Evolutionary conservation across 30 jellyfish, hydroid and myxozoan species (phyloP), one percentile per base, ranked within the genome.

Genomic region (Cassiopea andromeda): DNA sequence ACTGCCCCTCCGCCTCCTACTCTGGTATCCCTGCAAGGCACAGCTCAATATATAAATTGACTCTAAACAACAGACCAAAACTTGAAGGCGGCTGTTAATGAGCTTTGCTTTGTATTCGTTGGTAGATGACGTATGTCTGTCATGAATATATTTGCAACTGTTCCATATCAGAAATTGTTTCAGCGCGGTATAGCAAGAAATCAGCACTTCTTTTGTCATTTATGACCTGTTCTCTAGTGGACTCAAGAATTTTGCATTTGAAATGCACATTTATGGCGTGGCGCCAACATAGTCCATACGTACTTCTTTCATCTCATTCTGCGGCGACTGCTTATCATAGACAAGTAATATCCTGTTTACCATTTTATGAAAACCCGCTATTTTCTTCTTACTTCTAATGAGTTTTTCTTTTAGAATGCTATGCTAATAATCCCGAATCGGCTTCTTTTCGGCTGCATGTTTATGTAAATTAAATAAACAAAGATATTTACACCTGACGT

Each of bases 361-460:
- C 43, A 3, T 5, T 43, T n/a, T 43, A 43, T 1, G 54, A 70
- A 70, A n/a, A 43, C n/a, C 57, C 79, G 54, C 79, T 70, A 2
- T 57, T 76, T 9, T 76, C 70, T 8, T 59, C 19, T 73, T 10
- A 14, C 59, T 70, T 50, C 50, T 78, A 48, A 78, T 48, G 87
- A 70, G 15, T 78, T 70, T 78, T 70, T 3, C 5, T 44, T 17
- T 17, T 2, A 43, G 27, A 2, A 10, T 44, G 54, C 60, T 44
- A 78, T 43, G 49, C 79, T 19, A 70, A 16, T 19, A 70, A 70
- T 43, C 54, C 15, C 14, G 7, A 7, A 43, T 70, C 79, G 79
- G 79, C 79, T 7, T 70, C 19, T 19, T 70, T 70, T 50, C n/a
- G 50, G 2, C 54, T 1, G 14, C 1, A 70, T 7, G 18, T 70